These are phyloP conservation scores for Turnix velox DNA, from an alignment of 2,113 vertebrate species.

Conservation along the genomic window DNA sequence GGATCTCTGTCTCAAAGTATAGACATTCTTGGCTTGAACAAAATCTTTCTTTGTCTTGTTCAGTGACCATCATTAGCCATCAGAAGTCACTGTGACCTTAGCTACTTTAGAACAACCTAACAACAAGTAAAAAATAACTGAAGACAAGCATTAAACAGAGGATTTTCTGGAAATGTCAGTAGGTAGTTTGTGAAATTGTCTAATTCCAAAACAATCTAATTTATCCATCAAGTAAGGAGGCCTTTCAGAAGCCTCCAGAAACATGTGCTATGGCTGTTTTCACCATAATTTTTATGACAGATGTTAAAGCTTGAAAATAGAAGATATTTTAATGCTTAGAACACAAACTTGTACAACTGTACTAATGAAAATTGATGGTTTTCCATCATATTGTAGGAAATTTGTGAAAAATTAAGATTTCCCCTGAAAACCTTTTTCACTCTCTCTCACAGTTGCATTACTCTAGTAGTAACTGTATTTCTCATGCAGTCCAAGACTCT, in stretches of 20 bases:
- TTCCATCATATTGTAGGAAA: not conserved
- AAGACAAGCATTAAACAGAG: not conserved
- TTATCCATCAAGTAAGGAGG: not conserved
- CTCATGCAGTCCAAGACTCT: not conserved
- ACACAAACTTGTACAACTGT: not conserved
- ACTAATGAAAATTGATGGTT: not conserved
- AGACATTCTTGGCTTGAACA: not conserved
- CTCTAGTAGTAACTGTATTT: not conserved
- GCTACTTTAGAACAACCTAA: not conserved
- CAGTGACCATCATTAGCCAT: not conserved
- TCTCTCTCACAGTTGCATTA: not conserved
- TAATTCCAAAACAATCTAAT: not conserved
- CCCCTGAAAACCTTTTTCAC: not conserved
- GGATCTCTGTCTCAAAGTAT: not conserved
- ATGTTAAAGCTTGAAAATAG: not conserved
- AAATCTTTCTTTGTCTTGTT: not conserved
- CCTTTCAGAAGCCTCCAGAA: not conserved
- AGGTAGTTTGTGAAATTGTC: not conserved
- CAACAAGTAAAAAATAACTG: not conserved
- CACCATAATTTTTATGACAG: not conserved
- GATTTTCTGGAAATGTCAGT: not conserved
- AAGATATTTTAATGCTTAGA: not conserved
- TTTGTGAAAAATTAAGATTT: not conserved
- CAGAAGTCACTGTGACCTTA: not conserved
- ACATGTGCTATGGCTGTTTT: not conserved